Base-by-base conservation (phyloP, 2,888 invertebrate genomes). In the Eumacrocentrus americanus region DNA sequence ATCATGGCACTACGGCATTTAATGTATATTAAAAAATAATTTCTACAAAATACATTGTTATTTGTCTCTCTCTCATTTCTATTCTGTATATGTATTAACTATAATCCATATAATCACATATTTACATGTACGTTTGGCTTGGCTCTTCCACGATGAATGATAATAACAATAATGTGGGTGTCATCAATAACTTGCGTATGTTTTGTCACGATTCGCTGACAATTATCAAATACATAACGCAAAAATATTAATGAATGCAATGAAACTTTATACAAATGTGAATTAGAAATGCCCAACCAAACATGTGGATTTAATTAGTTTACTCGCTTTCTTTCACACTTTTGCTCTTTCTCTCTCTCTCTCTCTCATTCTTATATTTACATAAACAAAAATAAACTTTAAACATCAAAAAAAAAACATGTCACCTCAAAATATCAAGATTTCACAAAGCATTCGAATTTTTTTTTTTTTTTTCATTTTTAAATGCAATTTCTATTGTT, bases 1-100 rank as follows among this genome's bases (percentile, higher is more conserved):
- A 67, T 69, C 64, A 76, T 76, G 75, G 76, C 76, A 76, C 75
- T 70, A 66, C 65, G 66, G 70, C 66, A 65, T 71, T 67, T 62
- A 64, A 67, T 67, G 66, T 47, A 62, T 69, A 68, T 66, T 62
- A 67, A 63, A 53, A 59, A 58, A 59, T 60, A 47, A 55, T 57
- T 61, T 58, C 42, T 61, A 59, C 56, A 67, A 40, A 62, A 61
- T 29, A 42, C 37, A n/a, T n/a, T n/a, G n/a, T n/a, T n/a, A n/a
- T n/a, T n/a, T n/a, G n/a, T n/a, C n/a, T n/a, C n/a, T n/a, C n/a
- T n/a, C 14, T 38, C 38, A 47, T 46, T 60, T 46, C 55, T 51
- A 47, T 20, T 37, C 38, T 37, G 38, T 22, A 18, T 51, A 37
- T 14, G 16, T n/a, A 7, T 25, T 44, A 29, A 22, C 44, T 14